phyloP scores from a whole-genome alignment of 2,888 invertebrate species.

The Cephus runcator region DNA sequence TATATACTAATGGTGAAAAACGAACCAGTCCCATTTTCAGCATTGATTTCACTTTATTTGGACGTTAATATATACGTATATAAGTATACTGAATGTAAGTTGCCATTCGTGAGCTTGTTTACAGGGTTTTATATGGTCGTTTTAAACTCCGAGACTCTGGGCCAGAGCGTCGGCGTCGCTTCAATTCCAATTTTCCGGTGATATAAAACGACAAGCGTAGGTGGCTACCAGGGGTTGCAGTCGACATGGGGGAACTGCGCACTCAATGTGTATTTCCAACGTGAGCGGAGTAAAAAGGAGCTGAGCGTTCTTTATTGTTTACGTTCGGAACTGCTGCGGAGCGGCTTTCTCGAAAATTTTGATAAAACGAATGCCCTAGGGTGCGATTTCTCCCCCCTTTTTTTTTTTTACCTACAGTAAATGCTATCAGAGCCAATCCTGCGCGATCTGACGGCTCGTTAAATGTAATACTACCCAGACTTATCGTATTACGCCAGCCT shows the following conservation, averaged over 20 bases:
- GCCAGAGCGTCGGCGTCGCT: slow-evolving; percentile 30
- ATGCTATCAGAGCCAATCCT: background rate
- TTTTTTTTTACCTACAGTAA: background rate
- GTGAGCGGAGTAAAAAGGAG: background rate
- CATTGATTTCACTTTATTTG: background rate
- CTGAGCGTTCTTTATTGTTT: slow-evolving; percentile 1
- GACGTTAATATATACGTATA: background rate
- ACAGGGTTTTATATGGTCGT: slow-evolving; percentile 43
- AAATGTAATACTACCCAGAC: background rate
- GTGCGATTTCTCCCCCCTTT: background rate
- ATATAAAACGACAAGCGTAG: slow-evolving; percentile 48
- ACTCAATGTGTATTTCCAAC: background rate
- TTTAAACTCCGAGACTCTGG: slow-evolving; percentile 40
- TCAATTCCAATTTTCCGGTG: slow-evolving; percentile 54
- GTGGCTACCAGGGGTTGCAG: slow-evolving; percentile 12
- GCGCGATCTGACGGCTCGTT: background rate
- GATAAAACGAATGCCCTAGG: background rate
- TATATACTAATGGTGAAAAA: background rate
- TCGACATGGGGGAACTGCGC: background rate
- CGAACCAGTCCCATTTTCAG: background rate
- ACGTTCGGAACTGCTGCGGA: background rate
- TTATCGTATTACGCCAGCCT: background rate
- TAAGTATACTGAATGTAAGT: background rate
- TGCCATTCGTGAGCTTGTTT: slow-evolving; percentile 28
- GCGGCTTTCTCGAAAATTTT: background rate